A percentile compares a stretch with the other conserved stretches of the same genome.
Conservation (phyloP, 2,888 invertebrate species). For the Tipula helvola region DNA sequence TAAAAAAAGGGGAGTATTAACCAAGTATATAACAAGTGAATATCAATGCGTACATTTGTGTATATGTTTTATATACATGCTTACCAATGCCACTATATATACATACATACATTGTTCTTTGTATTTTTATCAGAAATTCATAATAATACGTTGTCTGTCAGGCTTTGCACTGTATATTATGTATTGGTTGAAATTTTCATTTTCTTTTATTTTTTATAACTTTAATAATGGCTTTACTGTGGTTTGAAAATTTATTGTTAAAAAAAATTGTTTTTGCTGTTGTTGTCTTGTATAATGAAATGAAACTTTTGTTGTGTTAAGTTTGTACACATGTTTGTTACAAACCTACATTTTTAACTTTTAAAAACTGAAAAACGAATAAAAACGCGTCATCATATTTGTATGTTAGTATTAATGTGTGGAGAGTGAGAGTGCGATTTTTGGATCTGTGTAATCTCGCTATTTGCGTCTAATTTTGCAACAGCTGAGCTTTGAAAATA, state of each 20-base stretch:
- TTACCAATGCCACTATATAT: not conserved
- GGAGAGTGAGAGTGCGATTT: not conserved
- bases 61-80: not conserved
- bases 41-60: not conserved
- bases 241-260: not conserved
- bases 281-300: not conserved
- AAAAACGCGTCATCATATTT: not conserved
- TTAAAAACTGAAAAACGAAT: not conserved
- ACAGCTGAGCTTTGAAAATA: not conserved
- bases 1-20: not conserved
- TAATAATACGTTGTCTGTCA: not conserved
- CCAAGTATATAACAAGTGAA: not conserved
- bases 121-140: not conserved
- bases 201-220: not conserved
- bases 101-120: not conserved
- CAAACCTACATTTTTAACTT: not conserved
- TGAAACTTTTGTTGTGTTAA: not conserved
- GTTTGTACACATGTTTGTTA: not conserved
- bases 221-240: not conserved
- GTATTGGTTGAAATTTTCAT: not conserved
- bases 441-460: not conserved
- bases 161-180: not conserved
- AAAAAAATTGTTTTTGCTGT: not conserved
- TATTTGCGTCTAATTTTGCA: not conserved
- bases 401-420: not conserved